These are phyloP conservation scores for Neosilurus hyrtlii DNA, from an alignment of 2,797 vertebrate genomes.

Conservation along the genomic window DNA sequence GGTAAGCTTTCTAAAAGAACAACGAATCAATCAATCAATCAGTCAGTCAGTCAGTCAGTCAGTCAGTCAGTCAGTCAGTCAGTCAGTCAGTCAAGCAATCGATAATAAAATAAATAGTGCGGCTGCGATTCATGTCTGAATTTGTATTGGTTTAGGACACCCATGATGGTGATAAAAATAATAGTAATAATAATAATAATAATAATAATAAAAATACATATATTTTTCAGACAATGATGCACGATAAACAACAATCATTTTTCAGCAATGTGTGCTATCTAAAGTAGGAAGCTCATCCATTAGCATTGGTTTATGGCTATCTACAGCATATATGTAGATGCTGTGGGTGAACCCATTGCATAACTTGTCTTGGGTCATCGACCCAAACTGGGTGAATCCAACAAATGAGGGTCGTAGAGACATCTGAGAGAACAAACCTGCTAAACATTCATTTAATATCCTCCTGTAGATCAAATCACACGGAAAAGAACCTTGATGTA, in stretches of 20 bases:
- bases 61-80: too few relatives aligned
- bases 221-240: neutral
- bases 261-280: neutral
- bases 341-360: constrained; percentile 30
- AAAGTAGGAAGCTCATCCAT: neutral
- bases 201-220: neutral
- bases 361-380: constrained; percentile 49
- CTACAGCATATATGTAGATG: constrained; percentile 13
- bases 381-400: constrained; percentile 6
- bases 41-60: too few relatives aligned
- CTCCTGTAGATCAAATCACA: constrained; percentile 16
- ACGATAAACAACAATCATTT: neutral
- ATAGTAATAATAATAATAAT: neutral
- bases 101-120: neutral
- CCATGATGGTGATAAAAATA: neutral
- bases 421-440: neutral
- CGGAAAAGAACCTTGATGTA: constrained; percentile 20
- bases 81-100: too few relatives aligned
- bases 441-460: constrained; percentile 10
- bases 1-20: neutral
- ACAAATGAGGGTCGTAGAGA: constrained; percentile 22
- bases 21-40: too few relatives aligned
- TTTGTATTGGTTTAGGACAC: neutral
- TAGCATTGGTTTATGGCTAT: neutral
- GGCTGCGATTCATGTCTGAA: neutral